These are phyloP conservation scores for Holothuria leucospilota DNA, from an alignment of 53 echinoderm and acorn worm species.

Conservation along the genomic window DNA sequence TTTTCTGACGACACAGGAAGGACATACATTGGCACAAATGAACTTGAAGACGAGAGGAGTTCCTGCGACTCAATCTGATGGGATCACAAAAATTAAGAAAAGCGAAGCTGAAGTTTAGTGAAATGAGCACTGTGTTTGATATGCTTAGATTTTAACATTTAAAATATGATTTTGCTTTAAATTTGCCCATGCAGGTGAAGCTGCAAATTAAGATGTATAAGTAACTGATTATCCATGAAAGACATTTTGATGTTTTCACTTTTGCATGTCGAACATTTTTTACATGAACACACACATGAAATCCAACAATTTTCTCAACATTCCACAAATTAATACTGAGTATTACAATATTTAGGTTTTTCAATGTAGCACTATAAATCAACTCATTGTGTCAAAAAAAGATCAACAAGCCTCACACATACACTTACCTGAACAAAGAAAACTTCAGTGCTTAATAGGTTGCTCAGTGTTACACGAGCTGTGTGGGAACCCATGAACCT, in stretches of 20 bases:
- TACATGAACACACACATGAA: no score
- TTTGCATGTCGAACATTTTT: no score
- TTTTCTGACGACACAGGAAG: conserved; percentile 33
- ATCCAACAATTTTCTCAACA: no score
- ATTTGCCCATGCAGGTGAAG: background rate
- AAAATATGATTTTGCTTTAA: no score
- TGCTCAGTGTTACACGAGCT: conserved; percentile 12
- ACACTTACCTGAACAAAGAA: conserved; percentile 1
- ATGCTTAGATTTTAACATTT: no score
- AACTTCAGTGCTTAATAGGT: background rate
- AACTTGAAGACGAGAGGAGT: background rate
- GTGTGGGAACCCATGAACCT: conserved; percentile 15
- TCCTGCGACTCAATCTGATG: conserved; percentile 32
- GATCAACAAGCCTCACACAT: background rate
- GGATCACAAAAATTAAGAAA: no score
- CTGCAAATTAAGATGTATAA: background rate
- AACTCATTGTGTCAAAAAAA: conserved; percentile 4
- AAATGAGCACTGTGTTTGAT: no score
- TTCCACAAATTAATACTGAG: no score
- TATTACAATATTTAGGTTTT: no score
- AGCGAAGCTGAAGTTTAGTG: no score
- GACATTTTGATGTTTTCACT: no score
- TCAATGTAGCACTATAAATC: background rate
- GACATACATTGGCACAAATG: conserved; percentile 13
- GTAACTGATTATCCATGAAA: no score